These are phyloP conservation scores for Venusia cambrica DNA, from an alignment of 2,888 invertebrate genomes.

Conservation along the genomic window DNA sequence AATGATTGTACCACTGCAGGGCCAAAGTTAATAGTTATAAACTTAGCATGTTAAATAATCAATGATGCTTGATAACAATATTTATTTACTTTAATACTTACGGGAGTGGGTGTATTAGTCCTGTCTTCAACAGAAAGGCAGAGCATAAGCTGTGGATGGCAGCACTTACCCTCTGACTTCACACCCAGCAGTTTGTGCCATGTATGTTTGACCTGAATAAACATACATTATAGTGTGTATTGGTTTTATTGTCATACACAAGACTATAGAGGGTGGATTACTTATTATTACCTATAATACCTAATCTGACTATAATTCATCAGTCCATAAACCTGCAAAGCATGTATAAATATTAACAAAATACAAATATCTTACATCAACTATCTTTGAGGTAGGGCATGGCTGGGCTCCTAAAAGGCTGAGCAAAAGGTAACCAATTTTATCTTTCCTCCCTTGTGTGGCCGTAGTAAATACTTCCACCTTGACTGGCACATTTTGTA, in stretches of 20 bases:
- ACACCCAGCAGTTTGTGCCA: constrained; percentile 84
- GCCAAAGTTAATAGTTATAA: too few species aligned
- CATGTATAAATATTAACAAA: constrained; percentile 5
- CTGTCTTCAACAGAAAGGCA: constrained; percentile 82
- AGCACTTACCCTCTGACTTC: constrained; percentile 76
- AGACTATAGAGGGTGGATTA: too few species aligned
- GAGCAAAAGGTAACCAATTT: constrained; percentile 85
- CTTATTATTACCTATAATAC: too few species aligned
- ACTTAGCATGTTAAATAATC: too few species aligned
- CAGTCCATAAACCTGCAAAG: constrained; percentile 30
- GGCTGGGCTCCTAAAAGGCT: constrained; percentile 86
- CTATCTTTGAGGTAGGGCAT: constrained; percentile 73
- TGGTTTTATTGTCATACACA: too few species aligned
- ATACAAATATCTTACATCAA: constrained; percentile 51
- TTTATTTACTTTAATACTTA: constrained; percentile 35
- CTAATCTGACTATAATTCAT: too few species aligned
- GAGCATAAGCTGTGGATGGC: constrained; percentile 83
- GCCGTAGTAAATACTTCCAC: constrained; percentile 84
- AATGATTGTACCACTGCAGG: too few species aligned
- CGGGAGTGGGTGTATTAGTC: constrained; percentile 63
- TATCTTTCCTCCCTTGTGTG: constrained; percentile 79
- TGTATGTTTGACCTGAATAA: constrained; percentile 71
- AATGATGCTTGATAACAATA: too few species aligned
- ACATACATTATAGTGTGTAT: too few species aligned
- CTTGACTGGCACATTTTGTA: constrained; percentile 87